Conservation (phyloP, 1,140 invertebrate species). For the Drosophila tristis region DNA sequence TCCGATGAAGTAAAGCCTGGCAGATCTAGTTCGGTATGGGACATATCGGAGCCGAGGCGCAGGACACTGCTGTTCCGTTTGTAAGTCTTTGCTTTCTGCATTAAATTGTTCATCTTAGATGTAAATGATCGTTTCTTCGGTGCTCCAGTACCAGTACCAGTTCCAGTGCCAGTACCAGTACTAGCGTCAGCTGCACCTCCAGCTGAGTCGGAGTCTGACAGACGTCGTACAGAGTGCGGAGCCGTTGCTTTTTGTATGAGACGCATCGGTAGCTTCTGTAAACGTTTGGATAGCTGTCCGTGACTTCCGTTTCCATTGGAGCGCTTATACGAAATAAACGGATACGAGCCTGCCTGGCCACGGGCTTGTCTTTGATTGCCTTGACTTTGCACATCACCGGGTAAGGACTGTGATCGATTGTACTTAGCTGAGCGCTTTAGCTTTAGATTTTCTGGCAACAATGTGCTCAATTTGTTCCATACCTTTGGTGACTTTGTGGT, state of each 20-base stretch:
- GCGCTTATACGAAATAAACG: conserved; percentile 47
- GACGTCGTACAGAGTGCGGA: conserved; percentile 17
- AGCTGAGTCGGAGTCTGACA: conserved; percentile 16
- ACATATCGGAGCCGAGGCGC: conserved; percentile 61
- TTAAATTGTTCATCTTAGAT: conserved; percentile 70
- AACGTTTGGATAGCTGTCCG: conserved; percentile 61
- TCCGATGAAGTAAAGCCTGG: conserved; percentile 64
- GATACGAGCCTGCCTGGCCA: conserved; percentile 64
- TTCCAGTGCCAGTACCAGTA: background rate
- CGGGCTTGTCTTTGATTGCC: conserved; percentile 51
- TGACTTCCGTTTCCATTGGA: conserved; percentile 25
- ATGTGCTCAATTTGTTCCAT: conserved; percentile 85
- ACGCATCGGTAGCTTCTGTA: conserved; percentile 65
- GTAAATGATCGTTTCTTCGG: conserved; percentile 64
- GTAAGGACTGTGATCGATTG: conserved; percentile 92
- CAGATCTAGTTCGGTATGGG: conserved; percentile 63
- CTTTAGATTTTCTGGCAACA: conserved; percentile 91
- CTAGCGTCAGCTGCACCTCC: conserved; percentile 30
- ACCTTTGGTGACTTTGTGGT: conserved; percentile 80
- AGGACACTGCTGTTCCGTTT: conserved; percentile 72
- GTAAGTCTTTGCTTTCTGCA: conserved; percentile 80
- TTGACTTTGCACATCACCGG: conserved; percentile 86
- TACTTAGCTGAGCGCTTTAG: conserved; percentile 87
- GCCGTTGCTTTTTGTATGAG: conserved; percentile 46
- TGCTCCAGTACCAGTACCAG: background rate